Percentiles rank a stretch among this genome's conserved stretches.
Conservation (phyloP, 2,888 invertebrate genomes). For the Dryococelus australis region DNA sequence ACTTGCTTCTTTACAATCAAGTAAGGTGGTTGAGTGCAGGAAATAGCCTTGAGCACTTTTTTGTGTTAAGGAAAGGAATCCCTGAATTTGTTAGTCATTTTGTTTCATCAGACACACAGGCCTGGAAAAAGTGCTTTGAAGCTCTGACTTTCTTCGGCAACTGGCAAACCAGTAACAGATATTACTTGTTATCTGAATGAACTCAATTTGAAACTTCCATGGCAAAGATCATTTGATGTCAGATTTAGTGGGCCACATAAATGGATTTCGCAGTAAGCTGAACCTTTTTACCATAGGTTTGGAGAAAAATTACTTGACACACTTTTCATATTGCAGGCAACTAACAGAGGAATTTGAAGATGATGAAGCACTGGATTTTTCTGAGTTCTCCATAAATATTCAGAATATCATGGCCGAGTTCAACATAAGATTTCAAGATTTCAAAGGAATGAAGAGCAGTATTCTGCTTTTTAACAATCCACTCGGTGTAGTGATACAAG, state of each 20-base stretch:
- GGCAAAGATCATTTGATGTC: neutral
- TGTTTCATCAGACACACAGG: slow-evolving; percentile 20
- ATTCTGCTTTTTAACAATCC: neutral
- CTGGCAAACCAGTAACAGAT: neutral
- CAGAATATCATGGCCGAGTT: slow-evolving; percentile 3
- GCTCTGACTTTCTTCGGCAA: neutral
- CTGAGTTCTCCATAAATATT: neutral
- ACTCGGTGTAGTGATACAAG: neutral
- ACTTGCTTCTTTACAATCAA: slow-evolving; percentile 26
- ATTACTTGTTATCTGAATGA: slow-evolving; percentile 19
- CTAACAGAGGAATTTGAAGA: neutral
- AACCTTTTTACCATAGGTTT: neutral
- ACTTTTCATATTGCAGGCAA: neutral
- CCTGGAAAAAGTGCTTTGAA: neutral
- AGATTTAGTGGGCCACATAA: slow-evolving; percentile 20
- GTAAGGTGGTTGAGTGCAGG: slow-evolving; percentile 23
- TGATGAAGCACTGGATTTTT: neutral
- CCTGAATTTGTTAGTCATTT: neutral
- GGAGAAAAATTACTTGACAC: neutral
- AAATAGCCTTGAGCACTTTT: neutral
- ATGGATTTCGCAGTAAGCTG: neutral
- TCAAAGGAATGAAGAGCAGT: neutral
- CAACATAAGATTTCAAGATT: neutral
- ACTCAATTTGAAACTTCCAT: slow-evolving; percentile 22
- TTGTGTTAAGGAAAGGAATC: neutral